Evolutionary conservation across 2,797 vertebrate genomes (phyloP).

Genomic region (Oreonectes daqikongensis): DNA sequence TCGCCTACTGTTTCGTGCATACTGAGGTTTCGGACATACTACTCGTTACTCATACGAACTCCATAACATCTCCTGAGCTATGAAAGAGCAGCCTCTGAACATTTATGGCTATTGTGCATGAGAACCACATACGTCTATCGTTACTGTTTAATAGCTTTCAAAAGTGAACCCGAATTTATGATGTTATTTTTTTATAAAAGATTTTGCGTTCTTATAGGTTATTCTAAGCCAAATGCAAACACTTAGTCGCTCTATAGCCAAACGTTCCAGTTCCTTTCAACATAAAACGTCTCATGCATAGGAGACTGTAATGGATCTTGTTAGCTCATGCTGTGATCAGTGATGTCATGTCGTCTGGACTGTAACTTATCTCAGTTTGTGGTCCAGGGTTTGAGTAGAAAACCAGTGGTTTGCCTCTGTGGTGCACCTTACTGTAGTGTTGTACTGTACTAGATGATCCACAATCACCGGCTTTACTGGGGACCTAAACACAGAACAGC

Average conservation of each 20-base stretch:
- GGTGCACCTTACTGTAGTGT: constrained; percentile 22
- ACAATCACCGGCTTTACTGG: constrained; percentile 35
- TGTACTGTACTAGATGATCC: constrained; percentile 15
- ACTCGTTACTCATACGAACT: no score
- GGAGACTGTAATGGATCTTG: constrained; percentile 4
- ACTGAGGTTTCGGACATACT: no score
- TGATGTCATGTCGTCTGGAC: constrained; percentile 28
- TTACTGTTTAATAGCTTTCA: constrained; percentile 11
- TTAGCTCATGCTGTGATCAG: background rate
- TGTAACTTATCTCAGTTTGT: constrained; percentile 56
- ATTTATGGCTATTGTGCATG: background rate
- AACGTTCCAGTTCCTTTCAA: constrained; percentile 7
- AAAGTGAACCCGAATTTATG: constrained; percentile 5
- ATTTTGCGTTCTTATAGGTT: background rate
- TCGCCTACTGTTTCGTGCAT: no score
- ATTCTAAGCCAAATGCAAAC: background rate
- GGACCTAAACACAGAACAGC: background rate
- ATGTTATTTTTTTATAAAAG: constrained; percentile 30
- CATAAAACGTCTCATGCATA: background rate
- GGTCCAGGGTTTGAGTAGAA: constrained; percentile 45
- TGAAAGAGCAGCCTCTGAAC: no score
- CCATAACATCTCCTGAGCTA: no score
- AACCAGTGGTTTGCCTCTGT: constrained; percentile 31
- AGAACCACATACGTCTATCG: constrained; percentile 7
- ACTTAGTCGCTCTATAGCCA: constrained; percentile 1